These are phyloP conservation scores for Macropus fuliginosus DNA, from an alignment of 2,797 vertebrate species.

Conservation along the genomic window DNA sequence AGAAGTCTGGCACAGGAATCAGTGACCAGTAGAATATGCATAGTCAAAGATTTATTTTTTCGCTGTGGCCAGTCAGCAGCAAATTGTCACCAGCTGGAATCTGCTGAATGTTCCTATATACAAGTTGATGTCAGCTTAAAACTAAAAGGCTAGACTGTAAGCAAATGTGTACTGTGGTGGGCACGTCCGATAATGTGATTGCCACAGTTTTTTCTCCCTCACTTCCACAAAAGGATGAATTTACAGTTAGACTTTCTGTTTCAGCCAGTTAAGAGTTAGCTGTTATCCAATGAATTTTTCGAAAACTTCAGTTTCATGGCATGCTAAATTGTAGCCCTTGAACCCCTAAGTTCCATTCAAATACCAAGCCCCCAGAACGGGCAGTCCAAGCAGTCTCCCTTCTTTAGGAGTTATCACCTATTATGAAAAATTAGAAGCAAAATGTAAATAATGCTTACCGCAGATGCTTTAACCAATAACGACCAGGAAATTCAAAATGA, in stretches of 20 bases:
- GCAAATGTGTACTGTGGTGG: conserved; percentile 20
- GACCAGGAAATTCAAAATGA: conserved; percentile 50
- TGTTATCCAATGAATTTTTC: not conserved
- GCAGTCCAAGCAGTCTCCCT: not conserved
- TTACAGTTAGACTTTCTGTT: not conserved
- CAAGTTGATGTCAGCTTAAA: conserved; percentile 51
- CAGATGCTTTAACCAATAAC: not conserved
- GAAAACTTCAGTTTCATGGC: not conserved
- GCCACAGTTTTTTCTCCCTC: not conserved
- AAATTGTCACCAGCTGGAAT: conserved; percentile 52
- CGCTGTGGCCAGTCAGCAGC: conserved; percentile 57
- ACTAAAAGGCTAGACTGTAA: not conserved
- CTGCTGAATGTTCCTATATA: conserved; percentile 49
- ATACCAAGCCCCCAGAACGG: conserved; percentile 13
- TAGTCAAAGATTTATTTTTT: conserved; percentile 8
- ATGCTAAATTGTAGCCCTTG: not conserved
- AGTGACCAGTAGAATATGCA: conserved; percentile 35
- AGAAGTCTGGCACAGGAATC: conserved; percentile 37
- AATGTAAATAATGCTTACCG: conserved; percentile 28
- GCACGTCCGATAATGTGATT: not conserved
- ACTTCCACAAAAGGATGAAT: conserved; percentile 4
- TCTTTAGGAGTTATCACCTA: conserved; percentile 4
- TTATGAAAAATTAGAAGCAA: conserved; percentile 14
- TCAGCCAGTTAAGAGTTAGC: not conserved
- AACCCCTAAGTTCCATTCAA: not conserved